A percentile compares a stretch with the other conserved stretches of the same genome.
These are phyloP conservation scores for Gari tellinella DNA, from an alignment of 2,888 invertebrate species.

Conservation along the genomic window DNA sequence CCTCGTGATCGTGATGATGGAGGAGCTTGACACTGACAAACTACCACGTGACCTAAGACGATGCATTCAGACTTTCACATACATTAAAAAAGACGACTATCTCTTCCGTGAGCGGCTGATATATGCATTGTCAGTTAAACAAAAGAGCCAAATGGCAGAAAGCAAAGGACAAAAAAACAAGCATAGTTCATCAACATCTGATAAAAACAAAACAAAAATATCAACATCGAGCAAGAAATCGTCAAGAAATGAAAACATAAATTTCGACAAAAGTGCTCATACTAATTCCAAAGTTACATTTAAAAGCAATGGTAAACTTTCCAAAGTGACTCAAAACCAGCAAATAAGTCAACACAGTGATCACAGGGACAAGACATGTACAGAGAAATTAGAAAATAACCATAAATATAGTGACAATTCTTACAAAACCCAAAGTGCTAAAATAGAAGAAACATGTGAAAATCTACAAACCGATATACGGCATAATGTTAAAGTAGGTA, in stretches of 20 bases:
- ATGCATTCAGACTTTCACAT: constrained; percentile 69
- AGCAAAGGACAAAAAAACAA: background rate
- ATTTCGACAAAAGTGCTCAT: background rate
- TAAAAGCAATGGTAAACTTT: background rate
- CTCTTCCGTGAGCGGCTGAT: constrained; percentile 63
- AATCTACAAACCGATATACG: no score
- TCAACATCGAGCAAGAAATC: background rate
- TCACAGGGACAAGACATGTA: no score
- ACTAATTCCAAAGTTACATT: no score
- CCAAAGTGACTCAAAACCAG: background rate
- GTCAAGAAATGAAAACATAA: background rate
- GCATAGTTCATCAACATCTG: background rate
- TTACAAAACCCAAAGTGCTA: no score
- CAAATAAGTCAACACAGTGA: background rate
- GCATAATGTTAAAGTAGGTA: no score
- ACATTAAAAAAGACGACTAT: constrained; percentile 62
- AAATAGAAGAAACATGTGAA: no score
- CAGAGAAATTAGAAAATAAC: no score
- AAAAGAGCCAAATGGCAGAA: constrained; percentile 6
- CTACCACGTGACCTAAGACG: constrained; percentile 65
- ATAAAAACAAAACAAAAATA: background rate
- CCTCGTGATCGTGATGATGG: constrained; percentile 92
- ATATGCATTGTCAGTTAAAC: constrained; percentile 47
- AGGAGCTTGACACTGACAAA: constrained; percentile 92
- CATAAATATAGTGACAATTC: no score